Evolutionary conservation across 2,888 invertebrate species (phyloP), one percentile per base, ranked within the genome.

Genomic region (Coenonympha arcania): DNA sequence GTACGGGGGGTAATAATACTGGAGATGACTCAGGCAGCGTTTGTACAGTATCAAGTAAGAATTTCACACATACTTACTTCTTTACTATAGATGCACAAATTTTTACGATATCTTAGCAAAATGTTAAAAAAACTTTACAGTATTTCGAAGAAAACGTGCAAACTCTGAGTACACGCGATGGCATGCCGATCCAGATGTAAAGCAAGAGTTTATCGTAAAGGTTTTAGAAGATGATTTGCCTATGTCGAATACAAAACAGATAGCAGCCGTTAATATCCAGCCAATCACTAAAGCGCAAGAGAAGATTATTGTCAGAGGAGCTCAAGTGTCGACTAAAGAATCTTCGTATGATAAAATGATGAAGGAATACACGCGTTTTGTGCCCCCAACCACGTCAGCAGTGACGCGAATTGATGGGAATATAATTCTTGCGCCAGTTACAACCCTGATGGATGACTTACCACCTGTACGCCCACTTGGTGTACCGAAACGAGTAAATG

Each of bases 141-240:
- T 62, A 58, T 61, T 69, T 52, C 76, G 85, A 13, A 64, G 68
- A 30, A 85, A 82, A 68, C 75, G 85, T 57, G 72, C 76, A 24
- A 57, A 60, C 5, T 49, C 58, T 48, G 81, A 84, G 50, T 86
- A 86, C 41, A 85, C 81, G 9, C 70, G 86, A 57, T 86, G 85
- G 85, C 67, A 63, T 50, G 63, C 70, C 20, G 76, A 75, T 57
- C 50, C 63, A 55, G 73, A 71, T 45, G 69, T 73, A 1, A 72
- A 79, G 36, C 68, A 68, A 49, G 79, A 83, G 56, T 86, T 86
- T 54, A 65, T 86, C 54, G 82, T 86, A n/a, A 79, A 85, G 66
- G 76, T 86, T 54, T 73, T 83, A 50, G 86, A 86, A 53, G 86
- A 86, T 26, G 81, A 80, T 22, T 33, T 74, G 31, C 57, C 73